phyloP scores from a whole-genome alignment of 2,797 vertebrate genomes.

The Pseudomugil gertrudae region DNA sequence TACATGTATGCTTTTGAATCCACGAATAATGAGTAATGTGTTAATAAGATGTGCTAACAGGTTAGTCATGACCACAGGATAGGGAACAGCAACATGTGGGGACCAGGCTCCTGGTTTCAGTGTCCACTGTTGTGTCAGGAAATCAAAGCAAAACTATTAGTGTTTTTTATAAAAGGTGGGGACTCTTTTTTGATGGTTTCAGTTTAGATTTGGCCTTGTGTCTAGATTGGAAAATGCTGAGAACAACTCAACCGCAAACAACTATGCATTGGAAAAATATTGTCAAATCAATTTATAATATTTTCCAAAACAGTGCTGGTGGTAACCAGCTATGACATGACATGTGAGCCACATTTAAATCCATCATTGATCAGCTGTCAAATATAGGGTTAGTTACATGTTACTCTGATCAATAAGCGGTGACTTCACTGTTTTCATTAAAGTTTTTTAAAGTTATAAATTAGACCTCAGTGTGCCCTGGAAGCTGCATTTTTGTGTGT shows the following conservation, averaged over 20 bases:
- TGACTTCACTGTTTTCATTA: too few species aligned
- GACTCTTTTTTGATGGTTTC: not conserved
- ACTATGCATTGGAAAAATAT: not conserved
- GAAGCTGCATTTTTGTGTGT: not conserved
- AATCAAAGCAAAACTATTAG: conserved; percentile 46
- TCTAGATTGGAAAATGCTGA: not conserved
- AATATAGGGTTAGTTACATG: too few species aligned
- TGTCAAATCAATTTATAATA: not conserved
- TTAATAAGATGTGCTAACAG: not conserved
- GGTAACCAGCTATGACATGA: too few species aligned
- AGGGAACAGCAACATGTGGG: conserved; percentile 51
- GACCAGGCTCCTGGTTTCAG: conserved; percentile 49
- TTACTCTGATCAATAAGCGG: too few species aligned
- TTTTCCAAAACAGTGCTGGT: not conserved
- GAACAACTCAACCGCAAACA: not conserved
- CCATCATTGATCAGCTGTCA: not conserved
- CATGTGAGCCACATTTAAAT: not conserved
- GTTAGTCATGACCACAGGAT: conserved; percentile 33
- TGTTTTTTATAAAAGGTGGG: conserved; percentile 5
- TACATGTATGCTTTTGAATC: not conserved
- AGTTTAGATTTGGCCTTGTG: not conserved
- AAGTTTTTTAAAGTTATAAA: too few species aligned
- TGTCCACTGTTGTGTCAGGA: conserved; percentile 31
- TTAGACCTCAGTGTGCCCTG: too few species aligned
- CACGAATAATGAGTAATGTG: too few species aligned